phyloP scores from a whole-genome alignment of 2,113 vertebrate species.

The Euleptes europaea region DNA sequence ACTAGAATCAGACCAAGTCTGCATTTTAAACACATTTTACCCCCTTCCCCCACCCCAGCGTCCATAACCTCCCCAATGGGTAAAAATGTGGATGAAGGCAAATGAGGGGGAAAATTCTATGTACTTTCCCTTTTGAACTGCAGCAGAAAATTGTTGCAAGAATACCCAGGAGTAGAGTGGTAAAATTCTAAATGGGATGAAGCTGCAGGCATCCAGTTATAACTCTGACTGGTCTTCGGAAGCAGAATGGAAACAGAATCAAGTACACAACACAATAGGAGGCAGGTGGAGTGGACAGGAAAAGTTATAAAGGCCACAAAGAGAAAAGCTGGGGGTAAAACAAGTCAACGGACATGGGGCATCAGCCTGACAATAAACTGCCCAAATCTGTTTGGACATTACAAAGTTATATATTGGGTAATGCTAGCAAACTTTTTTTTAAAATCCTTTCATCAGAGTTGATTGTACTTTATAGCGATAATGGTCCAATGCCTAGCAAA shows the following conservation, averaged over 20 bases:
- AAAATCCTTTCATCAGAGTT: neutral
- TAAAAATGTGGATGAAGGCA: too few relatives aligned
- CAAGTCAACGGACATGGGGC: neutral
- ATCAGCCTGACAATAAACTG: neutral
- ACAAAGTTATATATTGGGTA: slow-evolving; percentile 22
- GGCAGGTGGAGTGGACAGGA: neutral
- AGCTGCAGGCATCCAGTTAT: too few relatives aligned
- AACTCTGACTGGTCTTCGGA: neutral
- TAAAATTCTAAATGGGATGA: too few relatives aligned
- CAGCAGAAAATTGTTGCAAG: too few relatives aligned
- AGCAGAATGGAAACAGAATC: neutral
- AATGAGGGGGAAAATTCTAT: too few relatives aligned
- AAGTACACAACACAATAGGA: neutral
- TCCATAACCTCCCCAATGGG: too few relatives aligned
- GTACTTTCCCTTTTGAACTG: too few relatives aligned
- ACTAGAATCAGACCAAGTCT: too few relatives aligned
- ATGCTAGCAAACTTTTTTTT: slow-evolving; percentile 47
- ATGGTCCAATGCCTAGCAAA: slow-evolving; percentile 18
- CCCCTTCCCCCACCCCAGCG: too few relatives aligned
- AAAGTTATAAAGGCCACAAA: neutral
- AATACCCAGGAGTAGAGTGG: too few relatives aligned
- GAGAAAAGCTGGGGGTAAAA: too few relatives aligned
- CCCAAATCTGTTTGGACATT: neutral
- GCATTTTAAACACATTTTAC: too few relatives aligned
- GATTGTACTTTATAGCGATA: slow-evolving; percentile 8